Conservation (phyloP, 2,113 vertebrate genomes). For the Ictalurus punctatus region DNA sequence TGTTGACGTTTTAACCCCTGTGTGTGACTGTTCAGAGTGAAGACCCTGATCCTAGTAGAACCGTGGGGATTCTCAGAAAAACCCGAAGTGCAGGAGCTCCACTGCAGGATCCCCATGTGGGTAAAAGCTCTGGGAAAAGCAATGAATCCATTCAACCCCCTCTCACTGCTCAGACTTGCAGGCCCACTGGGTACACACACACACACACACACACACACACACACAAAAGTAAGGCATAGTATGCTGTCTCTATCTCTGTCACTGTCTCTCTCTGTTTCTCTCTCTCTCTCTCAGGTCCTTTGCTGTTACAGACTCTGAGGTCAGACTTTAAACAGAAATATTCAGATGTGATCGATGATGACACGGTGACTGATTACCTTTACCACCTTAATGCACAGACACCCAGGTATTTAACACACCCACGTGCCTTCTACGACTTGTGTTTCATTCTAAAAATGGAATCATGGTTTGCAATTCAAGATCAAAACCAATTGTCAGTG, state of each 20-base stretch:
- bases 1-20: neutral
- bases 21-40: conserved; percentile 74
- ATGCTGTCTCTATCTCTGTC: conserved; percentile 49
- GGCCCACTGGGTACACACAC: conserved; percentile 84
- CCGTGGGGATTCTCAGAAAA: conserved; percentile 94
- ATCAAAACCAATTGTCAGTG: neutral
- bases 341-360: conserved; percentile 85
- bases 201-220: conserved; percentile 12
- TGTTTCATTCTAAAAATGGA: neutral
- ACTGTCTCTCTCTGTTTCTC: neutral
- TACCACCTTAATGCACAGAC: conserved; percentile 94
- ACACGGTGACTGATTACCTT: conserved; percentile 92
- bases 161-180: conserved; percentile 89
- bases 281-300: conserved; percentile 75
- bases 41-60: conserved; percentile 90
- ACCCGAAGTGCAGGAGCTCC: conserved; percentile 79
- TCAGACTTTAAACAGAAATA: conserved; percentile 96
- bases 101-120: conserved; percentile 88
- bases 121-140: conserved; percentile 87
- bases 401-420: conserved; percentile 76
- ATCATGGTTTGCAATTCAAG: neutral
- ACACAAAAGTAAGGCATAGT: neutral
- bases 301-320: conserved; percentile 85
- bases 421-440: conserved; percentile 55
- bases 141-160: conserved; percentile 90